Conservation (phyloP, 2,797 vertebrate species). For the Bradypus variegatus region DNA sequence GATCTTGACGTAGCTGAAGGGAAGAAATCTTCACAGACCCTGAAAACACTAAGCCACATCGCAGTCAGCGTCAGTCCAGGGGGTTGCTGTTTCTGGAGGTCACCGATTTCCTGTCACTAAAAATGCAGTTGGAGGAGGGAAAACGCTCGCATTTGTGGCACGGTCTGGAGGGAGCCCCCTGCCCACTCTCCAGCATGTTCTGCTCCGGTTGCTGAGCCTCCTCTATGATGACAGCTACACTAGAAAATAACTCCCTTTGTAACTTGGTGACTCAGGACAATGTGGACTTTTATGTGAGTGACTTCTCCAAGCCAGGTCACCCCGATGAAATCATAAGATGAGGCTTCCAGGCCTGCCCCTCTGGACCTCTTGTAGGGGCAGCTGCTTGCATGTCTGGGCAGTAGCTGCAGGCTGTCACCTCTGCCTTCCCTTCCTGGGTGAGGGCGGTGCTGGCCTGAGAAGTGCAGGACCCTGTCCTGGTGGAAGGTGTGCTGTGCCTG, state of each 20-base stretch:
- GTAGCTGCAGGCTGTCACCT: background rate
- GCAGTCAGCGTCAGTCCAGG: background rate
- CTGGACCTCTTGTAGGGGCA: background rate
- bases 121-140: background rate
- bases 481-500: no score
- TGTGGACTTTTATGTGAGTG: background rate
- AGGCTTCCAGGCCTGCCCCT: background rate
- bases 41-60: background rate
- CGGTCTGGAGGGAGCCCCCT: background rate
- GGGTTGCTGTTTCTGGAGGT: background rate
- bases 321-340: background rate
- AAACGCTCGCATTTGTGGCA: no score
- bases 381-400: background rate
- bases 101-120: background rate
- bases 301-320: background rate
- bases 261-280: background rate
- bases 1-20: background rate
- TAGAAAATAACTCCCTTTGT: background rate
- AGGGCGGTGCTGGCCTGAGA: no score
- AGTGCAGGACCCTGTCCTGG: no score
- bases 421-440: no score
- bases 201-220: no score
- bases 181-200: background rate
- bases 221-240: background rate
- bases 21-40: background rate